Conservation (phyloP, 2,113 vertebrate species). For the Calidris pygmaea region DNA sequence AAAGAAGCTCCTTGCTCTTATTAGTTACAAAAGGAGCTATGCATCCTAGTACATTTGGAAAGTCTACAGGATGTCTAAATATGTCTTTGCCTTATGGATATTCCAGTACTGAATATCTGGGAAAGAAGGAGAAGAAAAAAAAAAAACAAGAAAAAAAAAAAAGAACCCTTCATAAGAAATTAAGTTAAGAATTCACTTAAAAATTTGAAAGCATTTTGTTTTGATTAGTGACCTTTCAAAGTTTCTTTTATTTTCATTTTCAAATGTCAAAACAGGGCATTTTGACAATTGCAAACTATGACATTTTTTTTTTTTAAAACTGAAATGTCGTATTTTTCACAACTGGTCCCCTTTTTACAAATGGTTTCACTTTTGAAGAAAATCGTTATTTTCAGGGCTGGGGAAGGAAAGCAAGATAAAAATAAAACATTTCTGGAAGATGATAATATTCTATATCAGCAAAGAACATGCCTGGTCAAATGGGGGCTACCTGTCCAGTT, state of each 20-base stretch:
- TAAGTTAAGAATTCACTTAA: background rate
- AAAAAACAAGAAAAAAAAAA: background rate
- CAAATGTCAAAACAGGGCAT: slow-evolving; percentile 16
- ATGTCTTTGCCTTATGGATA: background rate
- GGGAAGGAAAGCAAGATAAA: background rate
- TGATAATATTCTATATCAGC: background rate
- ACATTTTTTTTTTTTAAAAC: background rate
- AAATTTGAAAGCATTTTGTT: background rate
- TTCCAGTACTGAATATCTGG: background rate
- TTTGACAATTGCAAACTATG: background rate
- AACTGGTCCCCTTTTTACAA: background rate
- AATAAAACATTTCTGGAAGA: background rate
- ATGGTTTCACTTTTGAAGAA: background rate
- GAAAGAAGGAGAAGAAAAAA: background rate
- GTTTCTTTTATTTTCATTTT: slow-evolving; percentile 33
- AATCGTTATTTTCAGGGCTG: background rate
- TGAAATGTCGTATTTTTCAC: background rate
- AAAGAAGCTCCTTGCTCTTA: background rate
- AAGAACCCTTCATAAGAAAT: background rate
- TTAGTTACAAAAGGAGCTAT: background rate
- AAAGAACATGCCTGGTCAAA: background rate
- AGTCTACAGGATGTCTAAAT: background rate
- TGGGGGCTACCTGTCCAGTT: background rate
- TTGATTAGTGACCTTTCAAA: slow-evolving; percentile 32
- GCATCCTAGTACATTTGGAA: background rate